Evolutionary conservation across 2,113 vertebrate species (phyloP).

Genomic region (Suncus etruscus): DNA sequence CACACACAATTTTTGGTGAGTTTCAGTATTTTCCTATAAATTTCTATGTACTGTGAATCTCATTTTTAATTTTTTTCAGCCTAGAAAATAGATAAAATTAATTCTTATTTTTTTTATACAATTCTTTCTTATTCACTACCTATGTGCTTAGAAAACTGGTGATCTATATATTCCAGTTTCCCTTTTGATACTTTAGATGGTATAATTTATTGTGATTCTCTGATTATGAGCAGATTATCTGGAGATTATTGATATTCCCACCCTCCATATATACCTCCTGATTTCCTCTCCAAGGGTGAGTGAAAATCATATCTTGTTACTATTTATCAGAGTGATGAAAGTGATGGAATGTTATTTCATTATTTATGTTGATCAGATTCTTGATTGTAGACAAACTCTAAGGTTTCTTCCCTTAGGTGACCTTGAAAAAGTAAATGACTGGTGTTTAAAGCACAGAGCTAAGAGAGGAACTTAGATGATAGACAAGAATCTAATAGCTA

Average conservation of each 20-base stretch:
- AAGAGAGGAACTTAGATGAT: neutral
- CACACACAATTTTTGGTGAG: neutral
- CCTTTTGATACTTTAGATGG: neutral
- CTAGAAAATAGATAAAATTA: neutral
- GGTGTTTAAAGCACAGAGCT: neutral
- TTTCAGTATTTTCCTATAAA: neutral
- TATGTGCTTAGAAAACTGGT: slow-evolving; percentile 14
- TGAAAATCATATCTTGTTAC: neutral
- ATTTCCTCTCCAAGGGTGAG: neutral
- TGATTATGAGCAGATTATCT: neutral
- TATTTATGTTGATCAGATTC: neutral
- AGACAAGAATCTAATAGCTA: neutral
- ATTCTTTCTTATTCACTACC: neutral
- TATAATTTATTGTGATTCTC: slow-evolving; percentile 7
- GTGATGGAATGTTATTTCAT: neutral
- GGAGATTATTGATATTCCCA: neutral
- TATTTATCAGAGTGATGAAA: neutral
- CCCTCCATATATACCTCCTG: neutral
- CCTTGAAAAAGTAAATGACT: neutral
- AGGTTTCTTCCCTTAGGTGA: neutral
- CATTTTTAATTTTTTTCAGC: slow-evolving; percentile 6
- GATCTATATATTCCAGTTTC: neutral
- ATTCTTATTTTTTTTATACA: too few relatives aligned
- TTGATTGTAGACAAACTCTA: neutral
- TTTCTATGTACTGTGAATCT: slow-evolving; percentile 6